Base-by-base conservation (phyloP, 1,140 invertebrate genomes). In the Cephus cinctus region DNA sequence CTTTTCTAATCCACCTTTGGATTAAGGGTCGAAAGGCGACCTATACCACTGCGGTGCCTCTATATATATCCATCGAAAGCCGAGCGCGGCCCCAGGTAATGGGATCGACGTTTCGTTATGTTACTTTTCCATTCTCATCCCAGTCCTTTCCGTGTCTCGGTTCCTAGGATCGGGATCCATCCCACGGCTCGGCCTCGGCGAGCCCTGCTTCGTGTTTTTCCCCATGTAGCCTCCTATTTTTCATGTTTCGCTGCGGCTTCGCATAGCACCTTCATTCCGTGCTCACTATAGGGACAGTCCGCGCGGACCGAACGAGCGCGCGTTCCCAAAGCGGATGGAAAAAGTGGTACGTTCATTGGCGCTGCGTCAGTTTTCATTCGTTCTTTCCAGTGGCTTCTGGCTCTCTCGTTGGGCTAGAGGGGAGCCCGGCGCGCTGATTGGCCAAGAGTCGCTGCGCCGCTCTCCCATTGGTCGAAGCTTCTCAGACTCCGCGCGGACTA, bases 201-300 rank as follows among this genome's bases (percentile, higher is more conserved):
- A 43, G 25, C 35, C 23, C 57, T 52, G 56, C 52, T 62, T 59
- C 72, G 68, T 75, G 72, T 75, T 75, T 75, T 74, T 75, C 67
- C 67, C 68, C 67, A 57, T 73, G 70, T 73, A 73, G 67, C 67
- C 72, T 71, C 71, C 71, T 75, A 76, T 76, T 76, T 75, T 76
- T 76, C 74, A 76, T 76, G 74, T 76, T 76, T 75, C 73, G 72
- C 68, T 76, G 74, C 71, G 74, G 74, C 74, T 76, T 75, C 73
- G 71, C 65, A 61, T 73, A 75, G 74, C 74, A 76, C 74, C 74
- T 76, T 76, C 67, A 68, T 72, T 73, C 64, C 67, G 67, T 63
- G 63, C 62, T 23, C 39, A 40, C 35, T 50, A 50, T 22, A 44
- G 42, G 30, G 25, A 43, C 38, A n/a, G 18, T 76, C 73, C 73